A percentile compares a stretch with the other conserved stretches of the same genome.
Conservation (phyloP, 2,797 vertebrate species). For the Xerus rutilus region DNA sequence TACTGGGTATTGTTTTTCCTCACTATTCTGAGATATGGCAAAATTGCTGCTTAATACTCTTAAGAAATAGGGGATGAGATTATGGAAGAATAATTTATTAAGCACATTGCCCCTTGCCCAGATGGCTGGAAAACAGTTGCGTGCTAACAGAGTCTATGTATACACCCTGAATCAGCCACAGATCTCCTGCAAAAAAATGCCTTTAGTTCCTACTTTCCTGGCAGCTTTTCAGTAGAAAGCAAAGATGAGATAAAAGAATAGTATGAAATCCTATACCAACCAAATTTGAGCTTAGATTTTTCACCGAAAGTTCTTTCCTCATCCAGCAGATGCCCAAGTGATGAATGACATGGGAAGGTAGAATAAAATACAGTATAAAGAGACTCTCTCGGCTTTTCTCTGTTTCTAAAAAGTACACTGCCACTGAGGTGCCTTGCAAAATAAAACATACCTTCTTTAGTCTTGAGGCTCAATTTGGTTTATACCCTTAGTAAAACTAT, state of each 20-base stretch:
- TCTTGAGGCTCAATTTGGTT: conserved; percentile 44
- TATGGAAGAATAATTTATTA: not conserved
- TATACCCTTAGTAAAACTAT: conserved; percentile 57
- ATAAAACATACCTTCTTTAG: conserved; percentile 51
- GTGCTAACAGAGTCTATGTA: not conserved
- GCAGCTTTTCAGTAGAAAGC: not conserved
- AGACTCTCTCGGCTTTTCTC: conserved; percentile 15
- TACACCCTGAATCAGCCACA: not conserved
- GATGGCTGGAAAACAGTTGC: not conserved
- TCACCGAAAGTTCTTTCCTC: not conserved
- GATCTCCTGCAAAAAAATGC: not conserved
- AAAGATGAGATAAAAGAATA: conserved; percentile 40
- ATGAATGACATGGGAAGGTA: not conserved
- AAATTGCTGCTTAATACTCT: not conserved
- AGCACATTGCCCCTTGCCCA: not conserved
- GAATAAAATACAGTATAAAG: conserved; percentile 22
- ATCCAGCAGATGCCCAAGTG: conserved; percentile 11
- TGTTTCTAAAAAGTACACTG: not conserved
- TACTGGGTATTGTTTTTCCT: not conserved
- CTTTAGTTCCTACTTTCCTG: not conserved
- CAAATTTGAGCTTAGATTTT: conserved; percentile 47
- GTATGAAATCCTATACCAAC: not conserved
- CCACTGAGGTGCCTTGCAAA: conserved; percentile 24
- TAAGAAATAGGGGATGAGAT: not conserved
- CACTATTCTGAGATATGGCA: not conserved